Percentiles rank a stretch among this genome's conserved stretches.
Evolutionary conservation across 1,140 invertebrate genomes (phyloP).

Genomic region (Bombyx mandarina): DNA sequence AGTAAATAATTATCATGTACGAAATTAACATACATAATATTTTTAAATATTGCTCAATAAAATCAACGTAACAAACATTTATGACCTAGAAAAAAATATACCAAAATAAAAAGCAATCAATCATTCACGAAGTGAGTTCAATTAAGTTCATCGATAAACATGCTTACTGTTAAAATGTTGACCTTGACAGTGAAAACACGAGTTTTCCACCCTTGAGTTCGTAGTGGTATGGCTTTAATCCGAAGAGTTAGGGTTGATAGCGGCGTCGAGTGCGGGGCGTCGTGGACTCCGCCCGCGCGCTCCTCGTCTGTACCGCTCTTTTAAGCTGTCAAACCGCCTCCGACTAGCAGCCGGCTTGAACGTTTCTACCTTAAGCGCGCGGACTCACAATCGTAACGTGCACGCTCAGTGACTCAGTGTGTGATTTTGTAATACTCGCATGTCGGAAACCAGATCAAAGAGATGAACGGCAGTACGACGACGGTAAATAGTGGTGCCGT

Average conservation of each 20-base stretch:
- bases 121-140: no score
- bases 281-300: conserved; percentile 47
- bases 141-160: no score
- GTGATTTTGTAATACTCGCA: conserved; percentile 51
- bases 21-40: no score
- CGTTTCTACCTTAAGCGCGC: conserved; percentile 41
- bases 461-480: conserved; percentile 66
- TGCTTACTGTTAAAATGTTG: conserved; percentile 17
- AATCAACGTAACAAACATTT: no score
- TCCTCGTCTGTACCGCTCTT: conserved; percentile 34
- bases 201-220: conserved; percentile 57
- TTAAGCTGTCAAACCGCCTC: conserved; percentile 65
- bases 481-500: conserved; percentile 60
- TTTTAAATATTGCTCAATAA: no score
- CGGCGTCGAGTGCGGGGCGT: conserved; percentile 40
- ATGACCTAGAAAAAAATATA: no score
- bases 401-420: conserved; percentile 54
- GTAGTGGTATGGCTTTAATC: conserved; percentile 48
- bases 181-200: conserved; percentile 56
- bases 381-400: conserved; percentile 43
- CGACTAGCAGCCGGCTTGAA: conserved; percentile 59
- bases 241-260: conserved; percentile 32
- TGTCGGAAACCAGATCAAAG: conserved; percentile 45
- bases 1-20: no score
- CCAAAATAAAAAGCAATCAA: no score